phyloP scores from a whole-genome alignment of 1,140 invertebrate genomes.

The Aphelinus certus region DNA sequence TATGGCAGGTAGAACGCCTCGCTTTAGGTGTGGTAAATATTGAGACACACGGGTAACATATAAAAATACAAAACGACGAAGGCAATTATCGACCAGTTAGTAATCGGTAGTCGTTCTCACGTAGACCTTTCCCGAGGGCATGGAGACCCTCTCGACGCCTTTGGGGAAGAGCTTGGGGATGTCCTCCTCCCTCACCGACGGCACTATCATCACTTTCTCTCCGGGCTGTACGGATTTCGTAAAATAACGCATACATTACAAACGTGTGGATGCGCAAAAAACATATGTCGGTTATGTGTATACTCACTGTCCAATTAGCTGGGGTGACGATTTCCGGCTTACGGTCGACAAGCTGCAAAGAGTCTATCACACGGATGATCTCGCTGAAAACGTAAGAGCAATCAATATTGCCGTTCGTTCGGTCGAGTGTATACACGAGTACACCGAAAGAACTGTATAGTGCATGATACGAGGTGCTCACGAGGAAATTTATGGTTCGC shows the following conservation, averaged over 20 bases:
- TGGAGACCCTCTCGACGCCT: slow-evolving; percentile 72
- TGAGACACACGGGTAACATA: not conserved
- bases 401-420: too few species aligned
- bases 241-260: too few species aligned
- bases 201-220: slow-evolving; percentile 84
- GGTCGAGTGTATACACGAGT: too few species aligned
- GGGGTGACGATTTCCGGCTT: slow-evolving; percentile 82
- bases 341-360: slow-evolving; percentile 82
- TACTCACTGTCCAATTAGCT: slow-evolving; percentile 84
- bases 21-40: not conserved
- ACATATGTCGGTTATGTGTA: not conserved
- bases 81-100: slow-evolving; percentile 48
- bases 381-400: slow-evolving; percentile 72
- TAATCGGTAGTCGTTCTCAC: slow-evolving; percentile 80
- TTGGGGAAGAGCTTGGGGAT: slow-evolving; percentile 77
- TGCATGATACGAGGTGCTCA: too few species aligned
- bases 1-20: too few species aligned
- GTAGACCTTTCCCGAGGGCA: slow-evolving; percentile 85
- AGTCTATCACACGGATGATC: slow-evolving; percentile 88
- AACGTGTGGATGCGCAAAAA: too few species aligned
- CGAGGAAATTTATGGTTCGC: too few species aligned
- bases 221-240: slow-evolving; percentile 69
- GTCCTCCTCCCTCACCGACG: slow-evolving; percentile 77
- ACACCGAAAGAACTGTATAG: too few species aligned
- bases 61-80: too few species aligned